Conservation (phyloP, 1,140 invertebrate species). For the Halesus radiatus region DNA sequence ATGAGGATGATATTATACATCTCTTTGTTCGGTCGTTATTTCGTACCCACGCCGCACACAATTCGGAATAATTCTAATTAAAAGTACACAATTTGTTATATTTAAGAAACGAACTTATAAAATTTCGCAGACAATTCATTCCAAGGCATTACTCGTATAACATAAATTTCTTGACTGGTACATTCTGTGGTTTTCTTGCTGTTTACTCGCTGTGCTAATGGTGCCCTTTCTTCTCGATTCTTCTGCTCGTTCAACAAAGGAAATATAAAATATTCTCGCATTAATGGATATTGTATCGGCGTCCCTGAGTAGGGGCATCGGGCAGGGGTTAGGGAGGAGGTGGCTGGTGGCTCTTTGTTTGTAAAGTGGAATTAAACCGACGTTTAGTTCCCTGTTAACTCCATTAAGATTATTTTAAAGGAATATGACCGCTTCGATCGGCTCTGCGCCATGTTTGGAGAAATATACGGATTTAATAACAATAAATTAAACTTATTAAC, state of each 20-base stretch:
- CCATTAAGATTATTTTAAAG: constrained; percentile 6
- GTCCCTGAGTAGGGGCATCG: neutral
- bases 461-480: constrained; percentile 14
- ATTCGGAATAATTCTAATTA: no score
- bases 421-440: neutral
- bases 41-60: no score
- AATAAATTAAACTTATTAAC: constrained; percentile 6
- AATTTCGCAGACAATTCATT: neutral
- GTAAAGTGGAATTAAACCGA: constrained; percentile 4
- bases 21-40: neutral
- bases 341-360: neutral
- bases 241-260: constrained; percentile 23
- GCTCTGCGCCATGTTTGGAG: neutral
- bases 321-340: no score
- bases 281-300: constrained; percentile 27
- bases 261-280: constrained; percentile 13
- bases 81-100: no score
- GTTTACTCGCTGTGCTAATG: neutral
- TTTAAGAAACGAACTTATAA: neutral
- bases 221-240: constrained; percentile 2
- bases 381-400: constrained; percentile 9
- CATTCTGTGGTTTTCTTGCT: neutral
- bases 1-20: no score
- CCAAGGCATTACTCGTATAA: no score
- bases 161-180: neutral